Evolutionary conservation across 2,113 vertebrate species (phyloP).

Genomic region (Azemiops feae): DNA sequence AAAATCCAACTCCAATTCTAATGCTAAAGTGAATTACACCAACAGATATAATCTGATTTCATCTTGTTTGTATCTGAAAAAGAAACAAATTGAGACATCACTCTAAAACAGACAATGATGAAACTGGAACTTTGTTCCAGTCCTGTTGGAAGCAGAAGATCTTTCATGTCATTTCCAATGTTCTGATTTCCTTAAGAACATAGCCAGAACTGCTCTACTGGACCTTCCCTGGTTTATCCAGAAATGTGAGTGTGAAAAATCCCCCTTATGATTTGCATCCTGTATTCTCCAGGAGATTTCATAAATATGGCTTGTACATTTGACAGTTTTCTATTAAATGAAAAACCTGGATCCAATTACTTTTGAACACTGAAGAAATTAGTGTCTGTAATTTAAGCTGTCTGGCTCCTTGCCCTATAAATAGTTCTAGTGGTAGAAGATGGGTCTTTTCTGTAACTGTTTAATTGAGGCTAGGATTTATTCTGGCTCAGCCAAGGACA

Average conservation of each 20-base stretch:
- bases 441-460: conserved; percentile 44
- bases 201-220: not conserved
- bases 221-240: not conserved
- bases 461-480: conserved; percentile 32
- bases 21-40: not conserved
- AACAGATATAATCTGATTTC: not conserved
- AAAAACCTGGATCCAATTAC: conserved; percentile 40
- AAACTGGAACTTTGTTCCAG: not conserved
- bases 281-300: not conserved
- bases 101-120: not conserved
- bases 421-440: not conserved
- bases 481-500: not conserved
- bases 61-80: not conserved
- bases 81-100: not conserved
- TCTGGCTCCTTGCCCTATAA: not conserved
- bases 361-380: conserved; percentile 22
- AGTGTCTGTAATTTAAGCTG: conserved; percentile 37
- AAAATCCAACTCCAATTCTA: not conserved
- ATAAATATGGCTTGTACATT: conserved; percentile 5
- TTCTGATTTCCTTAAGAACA: not conserved
- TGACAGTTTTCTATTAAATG: not conserved
- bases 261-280: not conserved
- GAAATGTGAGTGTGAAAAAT: not conserved
- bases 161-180: not conserved
- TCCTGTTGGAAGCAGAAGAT: not conserved